A percentile compares a stretch with the other conserved stretches of the same genome.
Conservation (phyloP, 2,797 vertebrate species). For the Catamblyrhynchus diadema region DNA sequence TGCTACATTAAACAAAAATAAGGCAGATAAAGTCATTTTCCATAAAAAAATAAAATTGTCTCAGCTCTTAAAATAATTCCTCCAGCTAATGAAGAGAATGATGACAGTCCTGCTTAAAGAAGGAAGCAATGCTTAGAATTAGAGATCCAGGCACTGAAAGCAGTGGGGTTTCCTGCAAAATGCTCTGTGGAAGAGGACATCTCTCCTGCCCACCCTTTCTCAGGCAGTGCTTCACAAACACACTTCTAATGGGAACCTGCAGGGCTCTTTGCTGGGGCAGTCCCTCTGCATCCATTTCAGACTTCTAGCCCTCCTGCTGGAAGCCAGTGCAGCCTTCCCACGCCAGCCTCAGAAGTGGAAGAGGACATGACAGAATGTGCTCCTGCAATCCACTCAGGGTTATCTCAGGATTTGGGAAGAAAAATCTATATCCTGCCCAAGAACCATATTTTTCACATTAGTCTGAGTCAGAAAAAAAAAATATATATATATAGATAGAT, state of each 20-base stretch:
- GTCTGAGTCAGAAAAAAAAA: neutral
- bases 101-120: neutral
- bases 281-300: neutral
- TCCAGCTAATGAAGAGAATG: neutral
- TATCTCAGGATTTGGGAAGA: neutral
- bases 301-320: neutral
- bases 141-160: neutral
- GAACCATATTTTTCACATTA: neutral
- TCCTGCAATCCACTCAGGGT: neutral
- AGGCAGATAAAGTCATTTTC: neutral
- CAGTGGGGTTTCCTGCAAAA: neutral
- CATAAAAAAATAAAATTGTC: neutral
- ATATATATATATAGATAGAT: no score
- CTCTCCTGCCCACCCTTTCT: neutral
- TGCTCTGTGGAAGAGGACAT: neutral
- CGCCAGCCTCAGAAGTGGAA: neutral
- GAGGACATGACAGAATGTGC: neutral
- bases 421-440: neutral
- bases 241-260: neutral
- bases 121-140: neutral
- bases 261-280: neutral
- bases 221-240: neutral
- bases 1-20: slow-evolving; percentile 55
- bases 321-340: accelerated
- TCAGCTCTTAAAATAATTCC: neutral